Evolutionary conservation across 2,113 vertebrate species (phyloP).

Genomic region (Lasiurus cinereus): DNA sequence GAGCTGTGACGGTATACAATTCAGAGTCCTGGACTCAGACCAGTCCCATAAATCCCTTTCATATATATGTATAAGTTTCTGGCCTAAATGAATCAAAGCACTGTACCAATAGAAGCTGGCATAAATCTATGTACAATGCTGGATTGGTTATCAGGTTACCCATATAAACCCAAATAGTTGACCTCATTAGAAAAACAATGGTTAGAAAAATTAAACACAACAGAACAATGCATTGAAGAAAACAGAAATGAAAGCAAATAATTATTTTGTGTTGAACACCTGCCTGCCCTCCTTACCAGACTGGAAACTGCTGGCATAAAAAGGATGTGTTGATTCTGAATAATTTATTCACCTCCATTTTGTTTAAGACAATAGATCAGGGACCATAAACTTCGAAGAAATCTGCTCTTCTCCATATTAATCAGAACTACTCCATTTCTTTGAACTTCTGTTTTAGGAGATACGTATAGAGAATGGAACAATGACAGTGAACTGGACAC

Average conservation of each 20-base stretch:
- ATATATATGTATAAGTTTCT: not conserved
- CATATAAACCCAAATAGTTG: not conserved
- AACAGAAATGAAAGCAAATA: conserved; percentile 20
- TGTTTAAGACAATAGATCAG: not conserved
- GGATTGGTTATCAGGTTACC: not conserved
- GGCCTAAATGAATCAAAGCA: not conserved
- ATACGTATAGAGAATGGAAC: not conserved
- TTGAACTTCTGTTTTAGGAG: not conserved
- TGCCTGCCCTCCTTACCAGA: not conserved
- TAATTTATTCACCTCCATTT: not conserved
- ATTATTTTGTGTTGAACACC: not conserved
- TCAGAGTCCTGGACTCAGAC: not conserved
- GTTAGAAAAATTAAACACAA: conserved; percentile 21
- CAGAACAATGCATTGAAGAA: not conserved
- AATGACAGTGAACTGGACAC: not conserved
- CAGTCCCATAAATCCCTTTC: not conserved
- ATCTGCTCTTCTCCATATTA: not conserved
- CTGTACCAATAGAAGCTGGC: not conserved
- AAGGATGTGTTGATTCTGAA: not conserved
- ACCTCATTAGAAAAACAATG: not conserved
- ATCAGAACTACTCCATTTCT: not conserved
- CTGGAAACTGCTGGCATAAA: not conserved
- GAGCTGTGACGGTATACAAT: not conserved
- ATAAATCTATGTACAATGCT: not conserved
- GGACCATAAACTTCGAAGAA: not conserved